Conservation (phyloP, 2,113 vertebrate species). For the Alligator mississippiensis region DNA sequence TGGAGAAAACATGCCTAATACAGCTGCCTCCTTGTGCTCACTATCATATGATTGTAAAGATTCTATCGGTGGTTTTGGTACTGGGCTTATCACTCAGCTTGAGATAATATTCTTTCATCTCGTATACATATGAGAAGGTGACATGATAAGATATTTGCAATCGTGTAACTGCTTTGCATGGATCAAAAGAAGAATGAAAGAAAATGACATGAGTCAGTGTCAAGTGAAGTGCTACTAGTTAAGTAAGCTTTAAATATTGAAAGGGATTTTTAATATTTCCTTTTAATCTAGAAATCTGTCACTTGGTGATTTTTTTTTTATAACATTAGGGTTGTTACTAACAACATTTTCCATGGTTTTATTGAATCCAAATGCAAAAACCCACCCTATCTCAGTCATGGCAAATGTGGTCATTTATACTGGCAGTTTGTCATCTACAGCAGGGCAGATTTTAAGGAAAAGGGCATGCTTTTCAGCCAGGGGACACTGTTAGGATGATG, state of each 20-base stretch:
- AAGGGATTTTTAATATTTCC: slow-evolving; percentile 85
- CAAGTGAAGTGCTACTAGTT: slow-evolving; percentile 81
- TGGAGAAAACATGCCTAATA: background rate
- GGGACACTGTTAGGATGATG: slow-evolving; percentile 42
- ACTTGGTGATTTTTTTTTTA: slow-evolving; percentile 71
- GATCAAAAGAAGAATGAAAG: slow-evolving; percentile 86
- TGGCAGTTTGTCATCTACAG: slow-evolving; percentile 46
- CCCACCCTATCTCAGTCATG: slow-evolving; percentile 52
- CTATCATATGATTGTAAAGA: slow-evolving; percentile 56
- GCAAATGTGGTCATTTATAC: slow-evolving; percentile 56
- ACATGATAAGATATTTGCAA: slow-evolving; percentile 81
- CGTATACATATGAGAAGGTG: slow-evolving; percentile 76
- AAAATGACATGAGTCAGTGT: slow-evolving; percentile 80
- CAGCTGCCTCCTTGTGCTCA: slow-evolving; percentile 10
- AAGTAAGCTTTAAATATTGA: slow-evolving; percentile 87
- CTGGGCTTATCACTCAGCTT: slow-evolving; percentile 67
- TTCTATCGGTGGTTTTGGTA: slow-evolving; percentile 59
- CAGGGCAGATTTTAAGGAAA: slow-evolving; percentile 56
- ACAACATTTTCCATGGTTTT: slow-evolving; percentile 76
- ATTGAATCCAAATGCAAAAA: slow-evolving; percentile 58
- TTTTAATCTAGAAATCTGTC: slow-evolving; percentile 85
- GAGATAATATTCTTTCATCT: slow-evolving; percentile 81
- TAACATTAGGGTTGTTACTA: slow-evolving; percentile 65
- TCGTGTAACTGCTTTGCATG: slow-evolving; percentile 80
- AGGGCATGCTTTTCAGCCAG: slow-evolving; percentile 45